Evolutionary conservation across 2,797 vertebrate species (phyloP).

Genomic region (Myotis findleyi): DNA sequence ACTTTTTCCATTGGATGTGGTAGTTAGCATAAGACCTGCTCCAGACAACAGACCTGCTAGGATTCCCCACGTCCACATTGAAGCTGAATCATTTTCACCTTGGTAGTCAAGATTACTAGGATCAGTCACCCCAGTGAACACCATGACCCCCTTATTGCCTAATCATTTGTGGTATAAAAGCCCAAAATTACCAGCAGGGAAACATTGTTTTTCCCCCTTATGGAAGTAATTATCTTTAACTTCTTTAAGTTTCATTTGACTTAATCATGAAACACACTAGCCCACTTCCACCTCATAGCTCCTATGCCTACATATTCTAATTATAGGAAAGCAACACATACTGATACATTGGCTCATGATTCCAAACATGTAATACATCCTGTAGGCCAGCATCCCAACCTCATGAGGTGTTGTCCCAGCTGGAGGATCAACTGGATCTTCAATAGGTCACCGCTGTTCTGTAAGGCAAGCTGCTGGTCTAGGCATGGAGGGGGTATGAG

Average conservation of each 20-base stretch:
- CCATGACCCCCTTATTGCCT: background rate
- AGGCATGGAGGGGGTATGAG: background rate
- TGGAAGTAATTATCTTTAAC: background rate
- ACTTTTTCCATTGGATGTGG: background rate
- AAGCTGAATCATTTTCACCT: background rate
- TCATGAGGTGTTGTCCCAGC: background rate
- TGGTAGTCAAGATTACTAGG: background rate
- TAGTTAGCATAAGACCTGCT: background rate
- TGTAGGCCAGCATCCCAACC: background rate
- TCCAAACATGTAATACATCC: background rate
- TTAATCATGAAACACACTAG: background rate
- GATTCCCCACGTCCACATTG: background rate
- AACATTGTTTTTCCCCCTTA: background rate
- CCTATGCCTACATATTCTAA: background rate
- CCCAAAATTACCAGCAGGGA: background rate
- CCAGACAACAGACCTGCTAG: background rate
- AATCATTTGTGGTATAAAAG: background rate
- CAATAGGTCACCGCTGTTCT: no score
- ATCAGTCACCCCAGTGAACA: background rate
- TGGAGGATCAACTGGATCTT: background rate
- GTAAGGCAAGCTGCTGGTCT: background rate
- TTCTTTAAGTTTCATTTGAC: background rate
- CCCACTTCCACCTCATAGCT: background rate
- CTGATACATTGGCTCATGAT: background rate
- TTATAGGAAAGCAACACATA: background rate